Evolutionary conservation across 2,113 vertebrate genomes (phyloP).

Genomic region (Thamnaconus septentrionalis): DNA sequence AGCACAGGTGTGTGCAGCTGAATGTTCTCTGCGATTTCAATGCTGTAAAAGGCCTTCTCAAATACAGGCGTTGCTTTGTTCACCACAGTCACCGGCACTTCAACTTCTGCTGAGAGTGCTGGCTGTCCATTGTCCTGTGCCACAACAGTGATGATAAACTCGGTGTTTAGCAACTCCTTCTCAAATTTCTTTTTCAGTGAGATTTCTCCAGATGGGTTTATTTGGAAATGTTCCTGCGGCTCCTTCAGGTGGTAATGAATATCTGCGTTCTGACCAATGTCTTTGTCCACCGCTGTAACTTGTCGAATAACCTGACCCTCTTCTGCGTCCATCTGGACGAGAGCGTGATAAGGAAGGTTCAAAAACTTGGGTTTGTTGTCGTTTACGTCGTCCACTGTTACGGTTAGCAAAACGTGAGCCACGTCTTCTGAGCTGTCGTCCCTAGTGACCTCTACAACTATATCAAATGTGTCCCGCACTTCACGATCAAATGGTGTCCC

Average conservation of each 20-base stretch:
- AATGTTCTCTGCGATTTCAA: conserved; percentile 91
- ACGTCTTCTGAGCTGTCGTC: conserved; percentile 79
- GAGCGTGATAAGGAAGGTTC: conserved; percentile 91
- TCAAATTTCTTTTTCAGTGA: conserved; percentile 86
- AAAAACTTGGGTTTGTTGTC: conserved; percentile 92
- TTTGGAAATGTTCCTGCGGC: conserved; percentile 85
- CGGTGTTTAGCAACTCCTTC: conserved; percentile 83
- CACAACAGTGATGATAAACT: conserved; percentile 85
- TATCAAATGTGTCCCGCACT: conserved; percentile 83
- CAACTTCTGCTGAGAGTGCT: conserved; percentile 83
- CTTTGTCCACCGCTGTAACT: conserved; percentile 89
- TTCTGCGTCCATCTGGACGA: conserved; percentile 87
- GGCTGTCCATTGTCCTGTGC: conserved; percentile 88
- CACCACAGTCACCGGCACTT: conserved; percentile 88
- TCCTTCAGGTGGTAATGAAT: conserved; percentile 87
- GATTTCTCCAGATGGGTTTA: conserved; percentile 84
- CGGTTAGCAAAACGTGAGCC: conserved; percentile 85
- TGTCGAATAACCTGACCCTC: conserved; percentile 82
- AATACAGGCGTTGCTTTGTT: conserved; percentile 95
- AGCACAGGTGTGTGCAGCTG: conserved; percentile 90
- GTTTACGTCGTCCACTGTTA: conserved; percentile 88
- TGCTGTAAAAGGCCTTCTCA: conserved; percentile 93
- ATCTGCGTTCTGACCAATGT: conserved; percentile 83
- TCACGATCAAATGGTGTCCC: conserved; percentile 93
- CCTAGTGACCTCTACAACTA: conserved; percentile 89